Base-by-base conservation (phyloP, 2,113 vertebrate species). In the Phodopus roborovskii region DNA sequence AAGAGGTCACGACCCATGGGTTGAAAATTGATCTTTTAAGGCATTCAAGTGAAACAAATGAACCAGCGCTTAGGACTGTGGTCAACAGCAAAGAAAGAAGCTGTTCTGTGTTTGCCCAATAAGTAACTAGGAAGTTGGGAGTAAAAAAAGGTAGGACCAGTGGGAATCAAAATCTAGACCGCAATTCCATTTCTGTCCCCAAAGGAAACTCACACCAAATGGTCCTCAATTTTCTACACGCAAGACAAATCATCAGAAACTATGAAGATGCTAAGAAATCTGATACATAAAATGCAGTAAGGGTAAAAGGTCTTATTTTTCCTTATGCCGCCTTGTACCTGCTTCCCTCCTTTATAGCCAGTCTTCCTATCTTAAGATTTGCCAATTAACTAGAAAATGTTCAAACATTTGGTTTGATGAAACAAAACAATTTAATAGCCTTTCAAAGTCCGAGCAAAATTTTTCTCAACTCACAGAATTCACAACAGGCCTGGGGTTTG, bases 361-460 rank as follows among this genome's bases (percentile, higher is more conserved):
- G 90, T 58, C 74, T 91, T 78, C 50, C 77, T 94, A 42, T n/a
- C 88, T 83, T 83, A 94, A 95, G 62, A 82, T 30, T 26, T 86
- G 6, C 71, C 86, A 85, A 45, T 91, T 33, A 97, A 92, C 70
- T 74, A 95, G 75, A 90, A 95, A 96, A 92, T 62, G n/a, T 93
- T 78, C 75, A 87, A 95, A 91, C 20, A 71, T 56, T 97, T 83
- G 75, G 42, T 89, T 60, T 79, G 36, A n/a, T 90, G 66, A 95
- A 96, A 94, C 30, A 56, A 82, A 94, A 86, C 95, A 90, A 87
- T 81, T 30, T 22, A 94, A 92, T 88, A 86, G 92, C n/a, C 28
- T 89, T 60, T 39, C 83, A 95, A 97, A 83, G 22, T 74, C 90
- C 75, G 70, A 83, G 48, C 39, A 86, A 95, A 96, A 84, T 94